Conservation (phyloP, 92 coral and sea anemone genomes). For the Palythoa heliodiscus region DNA sequence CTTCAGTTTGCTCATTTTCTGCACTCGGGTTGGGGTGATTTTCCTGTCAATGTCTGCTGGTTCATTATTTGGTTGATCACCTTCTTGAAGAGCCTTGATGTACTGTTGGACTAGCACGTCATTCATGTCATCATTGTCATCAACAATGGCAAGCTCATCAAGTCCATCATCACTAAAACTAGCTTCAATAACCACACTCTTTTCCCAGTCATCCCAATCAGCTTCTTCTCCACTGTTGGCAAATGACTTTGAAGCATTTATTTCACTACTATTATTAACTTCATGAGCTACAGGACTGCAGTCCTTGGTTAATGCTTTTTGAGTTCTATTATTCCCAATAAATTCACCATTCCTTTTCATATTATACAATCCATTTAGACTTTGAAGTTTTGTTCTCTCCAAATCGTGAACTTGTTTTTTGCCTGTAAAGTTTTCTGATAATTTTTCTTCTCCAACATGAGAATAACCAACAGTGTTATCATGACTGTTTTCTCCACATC, state of each 20-base stretch:
- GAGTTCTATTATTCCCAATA: neutral
- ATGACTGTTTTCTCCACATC: neutral
- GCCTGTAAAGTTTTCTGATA: neutral
- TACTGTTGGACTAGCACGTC: conserved; percentile 87
- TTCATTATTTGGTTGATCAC: conserved; percentile 39
- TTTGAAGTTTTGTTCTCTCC: neutral
- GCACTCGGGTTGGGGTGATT: conserved; percentile 73
- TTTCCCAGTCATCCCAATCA: conserved; percentile 84
- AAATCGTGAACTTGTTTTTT: neutral
- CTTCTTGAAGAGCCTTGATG: conserved; percentile 68
- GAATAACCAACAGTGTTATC: neutral
- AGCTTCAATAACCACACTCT: conserved; percentile 64
- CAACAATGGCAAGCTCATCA: conserved; percentile 68
- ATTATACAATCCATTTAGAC: neutral
- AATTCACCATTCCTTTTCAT: neutral
- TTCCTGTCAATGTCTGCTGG: conserved; percentile 16
- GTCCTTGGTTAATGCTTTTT: neutral
- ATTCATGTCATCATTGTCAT: conserved; percentile 78
- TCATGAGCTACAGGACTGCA: neutral
- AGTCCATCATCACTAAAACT: conserved; percentile 66
- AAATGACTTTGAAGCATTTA: neutral
- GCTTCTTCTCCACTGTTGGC: conserved; percentile 5
- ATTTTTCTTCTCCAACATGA: neutral
- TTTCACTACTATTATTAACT: neutral
- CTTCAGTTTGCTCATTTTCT: conserved; percentile 74